Base-by-base conservation (phyloP, 2,888 invertebrate genomes). In the Osedax fenrisi region DNA sequence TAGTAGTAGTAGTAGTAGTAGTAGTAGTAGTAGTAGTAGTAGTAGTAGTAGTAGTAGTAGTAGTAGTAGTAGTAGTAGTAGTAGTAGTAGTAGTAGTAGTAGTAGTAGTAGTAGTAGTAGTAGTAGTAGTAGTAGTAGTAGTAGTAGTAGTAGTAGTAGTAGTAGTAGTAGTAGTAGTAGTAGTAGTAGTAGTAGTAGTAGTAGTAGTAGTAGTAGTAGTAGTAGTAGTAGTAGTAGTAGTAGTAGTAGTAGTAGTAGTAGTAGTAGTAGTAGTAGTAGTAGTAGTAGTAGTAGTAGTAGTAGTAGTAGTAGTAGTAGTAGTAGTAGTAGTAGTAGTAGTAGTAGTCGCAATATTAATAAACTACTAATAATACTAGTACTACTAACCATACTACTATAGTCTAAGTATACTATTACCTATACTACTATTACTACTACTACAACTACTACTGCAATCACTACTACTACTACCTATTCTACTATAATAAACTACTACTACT, bases 101-200 rank as follows among this genome's bases (percentile, higher is more conserved):
- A 3, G 61, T 22, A 61, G 61, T 3, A 61, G 3, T 22, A 61
- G 61, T 61, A 61, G 61, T 22, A 61, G 61, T 61, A 61, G 61
- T 2, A 61, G 61, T 61, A 61, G 61, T 2, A 61, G 61, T 61
- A 61, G 61, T 2, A 61, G 61, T 61, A 61, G 61, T 61, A 61
- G 61, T 61, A 61, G 3, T 61, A 2, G 61, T 61, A 2, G 61
- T 61, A 61, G 61, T 61, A 2, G 61, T 61, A 61, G 61, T 2
- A 61, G 1, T 61, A 61, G 3, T 61, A 61, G 61, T 61, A 2
- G 3, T 61, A 2, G 61, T 61, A 2, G 61, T 61, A 61, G 61
- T 61, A 61, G 61, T 61, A 61, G 61, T 61, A 61, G 61, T 61
- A 61, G 61, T 61, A 61, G 13, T 61, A 61, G 13, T 61, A 61